Percentiles rank a stretch among this genome's conserved stretches.
phyloP scores from a whole-genome alignment of 1,140 invertebrate genomes.

The Tenebrio molitor region DNA sequence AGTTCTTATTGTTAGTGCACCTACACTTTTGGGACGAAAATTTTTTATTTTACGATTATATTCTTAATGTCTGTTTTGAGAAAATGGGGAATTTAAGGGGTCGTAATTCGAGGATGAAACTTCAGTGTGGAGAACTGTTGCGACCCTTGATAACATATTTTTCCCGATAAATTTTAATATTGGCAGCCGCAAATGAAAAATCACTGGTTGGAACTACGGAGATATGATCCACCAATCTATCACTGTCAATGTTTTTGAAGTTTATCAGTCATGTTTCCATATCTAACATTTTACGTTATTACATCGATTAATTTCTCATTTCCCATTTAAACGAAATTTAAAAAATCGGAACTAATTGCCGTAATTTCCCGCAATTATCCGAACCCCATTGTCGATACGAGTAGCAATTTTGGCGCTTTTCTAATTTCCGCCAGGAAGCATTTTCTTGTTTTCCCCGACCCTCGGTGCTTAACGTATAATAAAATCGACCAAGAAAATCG shows the following conservation, averaged over 20 bases:
- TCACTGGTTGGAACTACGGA: conserved; percentile 22
- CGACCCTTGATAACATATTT: not conserved
- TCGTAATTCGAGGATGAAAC: no score
- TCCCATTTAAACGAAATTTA: conserved; percentile 9
- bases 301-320: conserved; percentile 29
- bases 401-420: conserved; percentile 2
- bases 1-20: no score
- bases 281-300: conserved; percentile 35
- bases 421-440: conserved; percentile 20
- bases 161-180: conserved; percentile 33
- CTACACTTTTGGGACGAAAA: no score
- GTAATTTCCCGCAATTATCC: conserved; percentile 14
- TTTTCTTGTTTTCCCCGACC: not conserved
- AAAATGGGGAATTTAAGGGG: no score
- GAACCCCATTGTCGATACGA: not conserved
- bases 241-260: conserved; percentile 39
- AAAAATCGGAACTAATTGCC: conserved; percentile 12
- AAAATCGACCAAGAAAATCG: conserved; percentile 26
- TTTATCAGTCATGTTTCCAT: conserved; percentile 37
- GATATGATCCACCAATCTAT: conserved; percentile 27
- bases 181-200: conserved; percentile 32
- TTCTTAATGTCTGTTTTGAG: no score
- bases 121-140: no score
- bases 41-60: no score
- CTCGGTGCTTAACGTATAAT: conserved; percentile 10